Evolutionary conservation across 2,888 invertebrate genomes (phyloP), one percentile per base, ranked within the genome.

Genomic region (Lepidonotus clava): DNA sequence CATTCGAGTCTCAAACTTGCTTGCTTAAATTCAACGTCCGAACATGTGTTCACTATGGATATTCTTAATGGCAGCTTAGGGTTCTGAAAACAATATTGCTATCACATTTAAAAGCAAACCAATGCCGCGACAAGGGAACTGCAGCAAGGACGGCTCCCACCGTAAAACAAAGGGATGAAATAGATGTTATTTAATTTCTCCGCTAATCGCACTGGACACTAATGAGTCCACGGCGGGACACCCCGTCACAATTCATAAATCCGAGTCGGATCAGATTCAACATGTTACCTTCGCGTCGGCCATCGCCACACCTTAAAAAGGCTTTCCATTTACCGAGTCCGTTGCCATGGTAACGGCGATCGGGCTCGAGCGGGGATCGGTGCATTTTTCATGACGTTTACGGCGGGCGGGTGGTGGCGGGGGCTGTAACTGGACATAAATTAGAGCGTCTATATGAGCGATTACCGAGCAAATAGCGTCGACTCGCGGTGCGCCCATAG

Each of bases 311-410:
- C 61, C 61, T 28, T 61, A 61, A 61, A 56, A 61, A 61, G 28
- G 24, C 24, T 61, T 28, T 61, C 61, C 61, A 28, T 61, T 61
- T 61, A 61, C 28, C 61, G 28, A 61, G 61, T n/a, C 61, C 28
- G 61, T 61, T 61, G 1, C 61, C 61, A 61, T 61, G 24, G 61
- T 32, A 61, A 61, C 61, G 8, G 11, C 61, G 28, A 28, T 61
- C 24, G 61, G 28, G 61, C 2, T 24, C 28, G 61, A 32, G 46
- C 0, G 11, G 61, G 61, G 61, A 24, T n/a, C 24, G 61, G 61
- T 61, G 61, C 61, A 61, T 61, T 61, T 61, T 61, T 61, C 61
- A 61, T 61, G 61, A 61, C 24, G 61, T 61, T 61, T 61, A 61
- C 61, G 61, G 61, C 24, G 61, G 5, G 24, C 28, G 24, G 61